Evolutionary conservation across 2,797 vertebrate species (phyloP).

Genomic region (Botia almorhae): DNA sequence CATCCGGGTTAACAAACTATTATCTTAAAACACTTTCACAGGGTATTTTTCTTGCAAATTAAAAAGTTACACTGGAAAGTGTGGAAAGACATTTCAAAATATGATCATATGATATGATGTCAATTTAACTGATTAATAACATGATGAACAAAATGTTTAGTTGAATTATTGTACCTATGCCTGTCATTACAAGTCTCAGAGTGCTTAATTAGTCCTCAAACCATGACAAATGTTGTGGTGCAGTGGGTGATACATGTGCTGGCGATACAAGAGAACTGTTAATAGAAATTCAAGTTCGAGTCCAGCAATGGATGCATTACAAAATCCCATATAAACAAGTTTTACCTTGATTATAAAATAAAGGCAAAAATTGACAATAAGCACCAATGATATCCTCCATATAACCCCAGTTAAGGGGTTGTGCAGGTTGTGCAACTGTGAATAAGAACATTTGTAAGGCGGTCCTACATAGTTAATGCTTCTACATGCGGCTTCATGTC

Average conservation of each 20-base stretch:
- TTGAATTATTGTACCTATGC: background rate
- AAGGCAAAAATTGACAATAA: slow-evolving; percentile 4
- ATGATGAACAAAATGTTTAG: background rate
- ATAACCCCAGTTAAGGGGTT: too few species aligned
- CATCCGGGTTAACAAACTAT: slow-evolving; percentile 70
- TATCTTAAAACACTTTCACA: slow-evolving; percentile 59
- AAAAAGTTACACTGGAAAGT: background rate
- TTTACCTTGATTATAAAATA: background rate
- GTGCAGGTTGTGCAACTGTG: slow-evolving; percentile 36
- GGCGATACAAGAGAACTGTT: background rate
- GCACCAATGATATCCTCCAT: slow-evolving; percentile 3
- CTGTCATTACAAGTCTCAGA: slow-evolving; percentile 6
- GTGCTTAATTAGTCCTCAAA: background rate
- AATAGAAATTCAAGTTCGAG: background rate
- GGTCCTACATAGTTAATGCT: slow-evolving; percentile 52
- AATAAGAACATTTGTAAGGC: slow-evolving; percentile 38
- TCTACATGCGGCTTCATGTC: slow-evolving; percentile 68
- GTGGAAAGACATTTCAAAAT: background rate
- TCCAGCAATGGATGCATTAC: background rate
- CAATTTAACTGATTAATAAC: background rate
- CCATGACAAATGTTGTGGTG: background rate
- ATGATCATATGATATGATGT: too few species aligned
- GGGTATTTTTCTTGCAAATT: slow-evolving; percentile 4
- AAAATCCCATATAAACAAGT: background rate
- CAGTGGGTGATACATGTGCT: background rate